Evolutionary conservation across 1,140 invertebrate genomes (phyloP).

Genomic region (Zaprionus tsacasi): DNA sequence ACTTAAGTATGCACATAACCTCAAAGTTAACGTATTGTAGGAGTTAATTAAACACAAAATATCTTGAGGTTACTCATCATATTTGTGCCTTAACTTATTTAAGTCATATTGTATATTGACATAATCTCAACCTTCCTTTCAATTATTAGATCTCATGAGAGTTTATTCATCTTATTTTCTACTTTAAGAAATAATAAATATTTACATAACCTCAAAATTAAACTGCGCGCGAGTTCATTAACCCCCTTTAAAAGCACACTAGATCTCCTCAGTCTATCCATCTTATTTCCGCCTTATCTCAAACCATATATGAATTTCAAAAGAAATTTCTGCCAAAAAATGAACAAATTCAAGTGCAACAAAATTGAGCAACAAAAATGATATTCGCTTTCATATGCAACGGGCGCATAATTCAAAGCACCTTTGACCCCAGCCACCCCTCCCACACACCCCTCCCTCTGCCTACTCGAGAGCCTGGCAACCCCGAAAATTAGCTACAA

Average conservation of each 20-base stretch:
- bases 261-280: not conserved
- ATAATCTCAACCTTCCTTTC: not conserved
- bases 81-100: too few relatives aligned
- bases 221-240: not conserved
- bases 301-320: not conserved
- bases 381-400: constrained; percentile 48
- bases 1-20: too few relatives aligned
- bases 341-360: constrained; percentile 40
- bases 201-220: not conserved
- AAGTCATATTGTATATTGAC: not conserved
- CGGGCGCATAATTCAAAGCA: constrained; percentile 44
- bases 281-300: not conserved
- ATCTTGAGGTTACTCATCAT: too few relatives aligned
- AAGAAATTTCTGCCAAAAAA: constrained; percentile 10
- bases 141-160: too few relatives aligned
- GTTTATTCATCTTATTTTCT: too few relatives aligned
- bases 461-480: not conserved
- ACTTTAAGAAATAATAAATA: not conserved
- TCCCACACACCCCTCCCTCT: not conserved
- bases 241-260: not conserved
- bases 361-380: constrained; percentile 66
- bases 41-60: too few relatives aligned
- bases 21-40: too few relatives aligned
- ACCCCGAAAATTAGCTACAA: constrained; percentile 61
- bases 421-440: constrained; percentile 20